Base-by-base conservation (phyloP, 2,888 invertebrate genomes). In the Synergus japonicus region DNA sequence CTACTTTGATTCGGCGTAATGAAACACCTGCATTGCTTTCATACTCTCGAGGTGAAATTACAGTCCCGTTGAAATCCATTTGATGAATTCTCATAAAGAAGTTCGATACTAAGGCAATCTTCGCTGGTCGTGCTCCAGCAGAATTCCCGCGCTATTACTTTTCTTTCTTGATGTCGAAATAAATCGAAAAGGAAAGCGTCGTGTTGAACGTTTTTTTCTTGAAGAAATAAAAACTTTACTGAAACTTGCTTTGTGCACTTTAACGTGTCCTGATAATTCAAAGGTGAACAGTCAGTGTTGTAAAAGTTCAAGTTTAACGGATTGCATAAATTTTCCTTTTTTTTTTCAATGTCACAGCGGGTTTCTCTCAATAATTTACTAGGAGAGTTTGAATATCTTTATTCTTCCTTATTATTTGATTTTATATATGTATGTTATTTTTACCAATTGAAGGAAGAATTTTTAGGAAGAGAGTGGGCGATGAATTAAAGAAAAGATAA, bases 1-100 rank as follows among this genome's bases (percentile, higher is more conserved):
- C 41, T 4, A 46, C n/a, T 44, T 46, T 67, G 67, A 22, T 67
- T 67, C 22, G 18, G 8, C 10, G 49, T 73, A 54, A 73, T 73
- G 73, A 73, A 73, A 73, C 49, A 73, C 73, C 73, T 73, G 73
- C 10, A 65, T 65, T 65, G 41, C 65, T 65, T 43, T 65, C 41
- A 41, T n/a, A 65, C 41, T 41, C 65, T 43, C n/a, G 15, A 65
- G 37, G 41, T n/a, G 65, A 65, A 65, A 65, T 65, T 65, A 65
- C 73, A 73, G 54, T 73, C 49, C 49, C 49, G 73, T 73, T 54
- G 73, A 73, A 73, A 73, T 73, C 73, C 73, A 73, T 54, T 73
- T 73, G 73, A 73, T 73, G 49, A 73, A 73, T 73, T 73, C 73
- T 73, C 73, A 73, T 73, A 73, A 73, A 73, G 49, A 73, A 73